phyloP scores from a whole-genome alignment of 2,113 vertebrate species.

The Cinclus cinclus region DNA sequence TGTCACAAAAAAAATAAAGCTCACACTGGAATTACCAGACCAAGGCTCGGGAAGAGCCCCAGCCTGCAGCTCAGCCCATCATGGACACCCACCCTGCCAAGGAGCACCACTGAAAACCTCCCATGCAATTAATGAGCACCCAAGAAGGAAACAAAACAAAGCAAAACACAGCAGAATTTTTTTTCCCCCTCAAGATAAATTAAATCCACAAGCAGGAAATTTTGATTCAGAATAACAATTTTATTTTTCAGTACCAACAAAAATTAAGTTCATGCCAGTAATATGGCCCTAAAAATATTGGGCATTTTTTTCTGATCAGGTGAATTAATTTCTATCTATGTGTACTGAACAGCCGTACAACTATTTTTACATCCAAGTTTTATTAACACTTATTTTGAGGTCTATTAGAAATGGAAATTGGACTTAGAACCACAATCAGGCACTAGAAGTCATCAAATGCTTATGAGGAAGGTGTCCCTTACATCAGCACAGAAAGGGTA shows the following conservation, averaged over 20 bases:
- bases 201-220: not conserved
- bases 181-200: not conserved
- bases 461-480: not conserved
- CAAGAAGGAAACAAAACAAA: not conserved
- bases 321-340: not conserved
- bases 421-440: not conserved
- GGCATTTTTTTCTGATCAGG: not conserved
- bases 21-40: not conserved
- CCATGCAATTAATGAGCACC: not conserved
- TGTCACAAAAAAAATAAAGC: not conserved
- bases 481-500: not conserved
- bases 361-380: not conserved
- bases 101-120: not conserved
- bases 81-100: accelerated
- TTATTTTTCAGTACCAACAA: not conserved
- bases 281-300: accelerated
- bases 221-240: not conserved
- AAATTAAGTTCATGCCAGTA: not conserved
- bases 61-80: not conserved
- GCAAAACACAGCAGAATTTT: not conserved
- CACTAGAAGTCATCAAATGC: not conserved
- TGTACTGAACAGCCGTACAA: not conserved
- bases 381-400: not conserved
- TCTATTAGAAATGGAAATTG: not conserved
- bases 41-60: not conserved